phyloP scores from a whole-genome alignment of 2,888 invertebrate genomes.

The Netelia virgata region DNA sequence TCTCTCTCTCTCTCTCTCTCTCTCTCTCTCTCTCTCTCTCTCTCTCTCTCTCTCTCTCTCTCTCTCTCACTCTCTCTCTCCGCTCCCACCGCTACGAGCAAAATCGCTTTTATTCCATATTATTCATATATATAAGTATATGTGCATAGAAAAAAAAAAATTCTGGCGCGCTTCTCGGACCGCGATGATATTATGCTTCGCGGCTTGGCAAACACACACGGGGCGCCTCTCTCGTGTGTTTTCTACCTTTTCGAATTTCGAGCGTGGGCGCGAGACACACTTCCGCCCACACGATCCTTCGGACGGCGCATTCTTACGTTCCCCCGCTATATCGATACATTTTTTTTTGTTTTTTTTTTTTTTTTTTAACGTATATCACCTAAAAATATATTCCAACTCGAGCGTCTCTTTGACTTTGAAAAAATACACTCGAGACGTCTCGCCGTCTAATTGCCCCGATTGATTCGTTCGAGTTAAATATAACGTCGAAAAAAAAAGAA shows the following conservation, averaged over 20 bases:
- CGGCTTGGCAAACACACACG: conserved; percentile 22
- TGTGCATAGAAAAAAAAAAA: conserved; percentile 8
- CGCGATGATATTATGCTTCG: conserved; percentile 33
- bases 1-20: too few species aligned
- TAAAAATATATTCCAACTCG: too few species aligned
- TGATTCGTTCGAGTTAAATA: too few species aligned
- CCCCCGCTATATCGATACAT: background rate
- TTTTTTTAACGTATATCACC: too few species aligned
- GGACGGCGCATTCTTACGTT: conserved; percentile 50
- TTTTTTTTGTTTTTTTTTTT: background rate
- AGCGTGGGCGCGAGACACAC: conserved; percentile 61
- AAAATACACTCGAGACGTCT: too few species aligned
- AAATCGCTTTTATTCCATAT: conserved; percentile 28
- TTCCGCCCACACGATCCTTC: conserved; percentile 50
- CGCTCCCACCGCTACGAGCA: background rate
- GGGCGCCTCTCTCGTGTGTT: conserved; percentile 26
- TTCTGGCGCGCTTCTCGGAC: conserved; percentile 26
- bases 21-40: background rate
- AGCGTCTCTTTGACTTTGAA: too few species aligned
- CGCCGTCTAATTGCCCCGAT: too few species aligned
- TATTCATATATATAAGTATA: background rate
- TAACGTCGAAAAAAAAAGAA: too few species aligned
- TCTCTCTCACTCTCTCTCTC: background rate
- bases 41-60: background rate
- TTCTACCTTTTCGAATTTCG: conserved; percentile 33